A percentile compares a stretch with the other conserved stretches of the same genome.
These are phyloP conservation scores for Hoplostethus mediterraneus DNA, from an alignment of 2,797 vertebrate species.

Conservation along the genomic window DNA sequence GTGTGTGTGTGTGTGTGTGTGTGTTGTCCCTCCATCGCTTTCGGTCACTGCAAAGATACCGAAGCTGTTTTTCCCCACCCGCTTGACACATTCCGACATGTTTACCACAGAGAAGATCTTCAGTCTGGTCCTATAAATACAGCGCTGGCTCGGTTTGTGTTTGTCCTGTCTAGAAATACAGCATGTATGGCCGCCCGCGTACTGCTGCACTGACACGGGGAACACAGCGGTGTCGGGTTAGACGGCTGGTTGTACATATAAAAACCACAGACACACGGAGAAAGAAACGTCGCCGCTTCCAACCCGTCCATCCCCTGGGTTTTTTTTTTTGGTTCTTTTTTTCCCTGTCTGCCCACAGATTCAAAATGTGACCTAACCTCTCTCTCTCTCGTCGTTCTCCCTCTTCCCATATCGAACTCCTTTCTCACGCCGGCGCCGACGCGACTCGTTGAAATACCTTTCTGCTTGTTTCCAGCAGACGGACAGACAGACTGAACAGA, in stretches of 20 bases:
- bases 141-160: constrained; percentile 9
- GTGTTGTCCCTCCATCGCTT: not conserved
- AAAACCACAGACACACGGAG: constrained; percentile 39
- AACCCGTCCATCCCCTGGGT: constrained; percentile 7
- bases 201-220: too few species aligned
- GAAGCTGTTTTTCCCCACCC: not conserved
- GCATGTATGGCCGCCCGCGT: not conserved
- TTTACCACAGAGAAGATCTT: constrained; percentile 1
- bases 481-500: constrained; percentile 13
- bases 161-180: constrained; percentile 13
- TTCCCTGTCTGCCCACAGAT: constrained; percentile 22
- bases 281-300: constrained; percentile 30
- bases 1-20: not conserved
- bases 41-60: not conserved
- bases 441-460: constrained; percentile 28
- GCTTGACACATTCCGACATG: not conserved
- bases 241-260: constrained; percentile 2
- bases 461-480: constrained; percentile 46
- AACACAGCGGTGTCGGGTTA: not conserved
- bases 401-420: not conserved
- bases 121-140: not conserved
- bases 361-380: constrained; percentile 6
- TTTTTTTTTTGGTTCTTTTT: constrained; percentile 29
- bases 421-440: not conserved
- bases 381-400: not conserved